A percentile compares a stretch with the other conserved stretches of the same genome.
phyloP scores from a whole-genome alignment of 2,888 invertebrate genomes.

The Crioceris asparagi region DNA sequence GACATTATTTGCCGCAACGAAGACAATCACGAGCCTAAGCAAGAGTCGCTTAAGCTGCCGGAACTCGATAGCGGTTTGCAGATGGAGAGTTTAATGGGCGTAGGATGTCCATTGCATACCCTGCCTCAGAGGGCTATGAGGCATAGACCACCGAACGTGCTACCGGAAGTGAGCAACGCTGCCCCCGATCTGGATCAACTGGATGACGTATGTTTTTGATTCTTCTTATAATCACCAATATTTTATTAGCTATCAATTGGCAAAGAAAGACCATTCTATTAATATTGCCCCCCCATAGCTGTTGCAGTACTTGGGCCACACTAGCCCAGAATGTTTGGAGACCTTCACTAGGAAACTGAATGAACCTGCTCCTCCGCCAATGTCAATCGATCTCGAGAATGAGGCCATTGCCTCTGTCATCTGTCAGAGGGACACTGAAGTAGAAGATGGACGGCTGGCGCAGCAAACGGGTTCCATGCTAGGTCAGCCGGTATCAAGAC shows the following conservation, averaged over 20 bases:
- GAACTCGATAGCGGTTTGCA: slow-evolving; percentile 14
- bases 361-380: slow-evolving; percentile 63
- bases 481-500: slow-evolving; percentile 30
- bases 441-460: slow-evolving; percentile 46
- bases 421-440: slow-evolving; percentile 74
- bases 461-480: slow-evolving; percentile 31
- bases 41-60: not conserved
- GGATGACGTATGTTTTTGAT: slow-evolving; percentile 62
- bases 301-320: slow-evolving; percentile 80
- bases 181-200: slow-evolving; percentile 85
- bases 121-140: slow-evolving; percentile 57
- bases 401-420: slow-evolving; percentile 78
- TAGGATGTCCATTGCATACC: slow-evolving; percentile 19
- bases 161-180: slow-evolving; percentile 72
- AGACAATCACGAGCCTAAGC: slow-evolving; percentile 8
- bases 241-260: too few species aligned
- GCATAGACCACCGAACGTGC: slow-evolving; percentile 60
- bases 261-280: too few species aligned
- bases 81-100: slow-evolving; percentile 32
- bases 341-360: slow-evolving; percentile 61
- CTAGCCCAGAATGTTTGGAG: slow-evolving; percentile 79
- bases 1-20: slow-evolving; percentile 23
- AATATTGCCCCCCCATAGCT: slow-evolving; percentile 45
- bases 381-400: slow-evolving; percentile 67
- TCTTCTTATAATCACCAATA: slow-evolving; percentile 4